Evolutionary conservation across 2,888 invertebrate genomes (phyloP), one percentile per base, ranked within the genome.

Genomic region (Amphipyra berbera): DNA sequence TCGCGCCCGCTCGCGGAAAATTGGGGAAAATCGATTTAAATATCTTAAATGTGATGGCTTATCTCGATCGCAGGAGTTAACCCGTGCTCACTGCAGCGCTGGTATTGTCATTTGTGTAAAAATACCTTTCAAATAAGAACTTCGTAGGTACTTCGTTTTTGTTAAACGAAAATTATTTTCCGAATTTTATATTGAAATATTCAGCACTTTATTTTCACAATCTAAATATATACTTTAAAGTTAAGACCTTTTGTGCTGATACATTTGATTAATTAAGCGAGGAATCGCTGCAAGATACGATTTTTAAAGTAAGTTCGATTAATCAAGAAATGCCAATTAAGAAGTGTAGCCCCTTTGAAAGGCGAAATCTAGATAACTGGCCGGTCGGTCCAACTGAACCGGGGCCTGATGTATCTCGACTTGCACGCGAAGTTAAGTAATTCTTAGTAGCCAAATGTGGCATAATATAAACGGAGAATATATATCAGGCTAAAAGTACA

Each of bases 21-120:
- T 93, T 93, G 93, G 91, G 90, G 90, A 89, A 94, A 95, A 94
- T 95, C 94, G 93, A 95, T 95, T 95, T 95, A 94, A 94, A 94
- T 93, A 93, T 93, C 93, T 93, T 89, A 86, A 94, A 94, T 93
- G 93, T 93, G 92, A 92, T 84, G 86, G 87, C 90, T 93, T 93
- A 94, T 94, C 94, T 90, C 72, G 91, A 93, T 93, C 86, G 84
- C 63, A 82, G 81, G 81, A 88, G 85, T 87, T 88, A 88, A 88
- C 87, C 86, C 82, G 78, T 80, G 77, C 68, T 83, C 79, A 70
- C 72, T 73, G 54, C 73, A 73, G 74, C 73, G 61, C 64, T 73
- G 64, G 73, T 68, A 78, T 66, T 59, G 74, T 78, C 72, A 78
- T 81, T 80, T 72, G 60, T 78, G 54, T 81, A 72, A 76, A 79